Evolutionary conservation across 2,113 vertebrate genomes (phyloP).

Genomic region (Numida meleagris): DNA sequence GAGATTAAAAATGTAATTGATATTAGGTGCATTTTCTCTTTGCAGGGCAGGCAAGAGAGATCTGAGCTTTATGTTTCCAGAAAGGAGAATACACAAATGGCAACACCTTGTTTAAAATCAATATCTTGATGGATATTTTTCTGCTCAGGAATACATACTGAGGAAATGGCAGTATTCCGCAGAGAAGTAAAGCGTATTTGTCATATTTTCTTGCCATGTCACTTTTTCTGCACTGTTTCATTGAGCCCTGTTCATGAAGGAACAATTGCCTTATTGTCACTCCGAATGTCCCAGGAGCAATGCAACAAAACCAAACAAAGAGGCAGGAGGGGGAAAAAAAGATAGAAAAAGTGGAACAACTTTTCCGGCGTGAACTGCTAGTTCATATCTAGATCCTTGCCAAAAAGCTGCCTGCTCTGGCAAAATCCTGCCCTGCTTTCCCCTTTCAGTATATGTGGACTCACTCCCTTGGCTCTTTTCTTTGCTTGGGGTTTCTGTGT

Average conservation of each 20-base stretch:
- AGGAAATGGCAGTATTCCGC: slow-evolving; percentile 17
- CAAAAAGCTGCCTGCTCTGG: background rate
- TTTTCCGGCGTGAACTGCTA: background rate
- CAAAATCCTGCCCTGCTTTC: background rate
- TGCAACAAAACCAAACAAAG: slow-evolving; percentile 35
- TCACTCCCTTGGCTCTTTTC: background rate
- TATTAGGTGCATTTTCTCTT: slow-evolving; percentile 62
- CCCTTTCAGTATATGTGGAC: background rate
- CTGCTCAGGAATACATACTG: slow-evolving; percentile 42
- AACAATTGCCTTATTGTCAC: slow-evolving; percentile 69
- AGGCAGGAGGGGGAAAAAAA: background rate
- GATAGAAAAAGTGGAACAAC: slow-evolving; percentile 22
- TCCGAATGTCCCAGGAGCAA: slow-evolving; percentile 53
- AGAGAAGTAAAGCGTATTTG: slow-evolving; percentile 44
- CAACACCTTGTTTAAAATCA: slow-evolving; percentile 64
- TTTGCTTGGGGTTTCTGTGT: background rate
- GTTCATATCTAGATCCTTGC: slow-evolving; percentile 1
- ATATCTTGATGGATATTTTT: slow-evolving; percentile 52
- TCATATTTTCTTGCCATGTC: slow-evolving; percentile 44
- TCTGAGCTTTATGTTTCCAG: slow-evolving; percentile 44
- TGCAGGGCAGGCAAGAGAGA: slow-evolving; percentile 1
- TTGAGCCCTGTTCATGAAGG: slow-evolving; percentile 40
- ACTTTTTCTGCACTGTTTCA: slow-evolving; percentile 42
- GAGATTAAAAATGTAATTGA: slow-evolving; percentile 72
- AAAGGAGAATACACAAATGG: slow-evolving; percentile 37